Conservation (phyloP, 2,888 invertebrate species). For the Drosophila anomelani region DNA sequence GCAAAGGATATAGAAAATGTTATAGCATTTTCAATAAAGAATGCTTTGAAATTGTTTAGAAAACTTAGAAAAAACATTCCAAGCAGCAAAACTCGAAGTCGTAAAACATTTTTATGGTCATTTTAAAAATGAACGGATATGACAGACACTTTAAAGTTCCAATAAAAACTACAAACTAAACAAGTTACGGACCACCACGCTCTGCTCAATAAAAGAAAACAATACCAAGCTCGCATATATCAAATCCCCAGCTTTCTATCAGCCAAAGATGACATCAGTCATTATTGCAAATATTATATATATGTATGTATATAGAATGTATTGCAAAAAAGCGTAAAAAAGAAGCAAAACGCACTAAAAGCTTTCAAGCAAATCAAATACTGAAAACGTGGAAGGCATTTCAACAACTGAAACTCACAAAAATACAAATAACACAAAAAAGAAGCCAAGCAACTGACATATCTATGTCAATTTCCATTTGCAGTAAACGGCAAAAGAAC, state of each 20-base stretch:
- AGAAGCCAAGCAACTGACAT: constrained; percentile 55
- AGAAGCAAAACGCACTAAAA: constrained; percentile 24
- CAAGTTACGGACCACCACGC: neutral
- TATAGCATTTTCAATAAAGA: neutral
- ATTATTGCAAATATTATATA: constrained; percentile 51
- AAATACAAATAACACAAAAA: constrained; percentile 25
- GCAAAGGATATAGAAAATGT: neutral
- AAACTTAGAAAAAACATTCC: neutral
- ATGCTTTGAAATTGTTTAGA: neutral
- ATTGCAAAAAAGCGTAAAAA: constrained; percentile 25
- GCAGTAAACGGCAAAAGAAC: constrained; percentile 27
- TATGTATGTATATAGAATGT: constrained; percentile 21
- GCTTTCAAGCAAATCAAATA: constrained; percentile 39
- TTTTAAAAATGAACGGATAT: constrained; percentile 4
- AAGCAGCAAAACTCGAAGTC: neutral
- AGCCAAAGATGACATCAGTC: constrained; percentile 64
- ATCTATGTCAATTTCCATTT: constrained; percentile 71
- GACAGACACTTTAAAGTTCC: neutral
- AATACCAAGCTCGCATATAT: constrained; percentile 12
- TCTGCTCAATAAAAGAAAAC: constrained; percentile 4
- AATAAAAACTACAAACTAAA: constrained; percentile 5
- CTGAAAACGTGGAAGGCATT: constrained; percentile 62
- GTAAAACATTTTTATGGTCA: neutral
- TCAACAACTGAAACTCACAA: constrained; percentile 29
- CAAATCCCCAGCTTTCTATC: constrained; percentile 29